Conservation (phyloP, 2,113 vertebrate species). For the Campylomormyrus numenius region DNA sequence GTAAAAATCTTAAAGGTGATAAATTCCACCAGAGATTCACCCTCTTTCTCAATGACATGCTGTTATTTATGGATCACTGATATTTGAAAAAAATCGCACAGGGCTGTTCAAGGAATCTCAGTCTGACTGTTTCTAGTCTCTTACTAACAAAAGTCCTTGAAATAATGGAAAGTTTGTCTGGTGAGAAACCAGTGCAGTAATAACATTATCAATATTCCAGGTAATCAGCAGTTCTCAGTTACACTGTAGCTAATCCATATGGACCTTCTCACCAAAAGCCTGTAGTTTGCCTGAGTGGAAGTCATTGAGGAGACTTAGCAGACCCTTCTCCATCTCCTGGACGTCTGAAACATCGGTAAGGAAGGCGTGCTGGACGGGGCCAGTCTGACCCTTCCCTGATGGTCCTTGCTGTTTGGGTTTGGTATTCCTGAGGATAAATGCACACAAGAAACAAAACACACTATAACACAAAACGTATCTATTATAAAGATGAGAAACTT, state of each 20-base stretch:
- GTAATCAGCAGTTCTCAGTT: background rate
- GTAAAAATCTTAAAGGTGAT: background rate
- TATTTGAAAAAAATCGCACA: background rate
- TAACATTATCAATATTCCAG: background rate
- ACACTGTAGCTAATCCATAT: background rate
- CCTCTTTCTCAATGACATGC: background rate
- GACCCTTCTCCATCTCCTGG: constrained; percentile 95
- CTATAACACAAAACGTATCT: background rate
- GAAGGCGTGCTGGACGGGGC: constrained; percentile 85
- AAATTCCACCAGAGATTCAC: background rate
- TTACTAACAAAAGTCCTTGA: background rate
- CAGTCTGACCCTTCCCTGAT: constrained; percentile 68
- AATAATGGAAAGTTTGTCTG: background rate
- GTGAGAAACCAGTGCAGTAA: background rate
- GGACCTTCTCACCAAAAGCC: constrained; percentile 74
- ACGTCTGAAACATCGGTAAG: constrained; percentile 96
- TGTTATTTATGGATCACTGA: background rate
- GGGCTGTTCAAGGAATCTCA: background rate
- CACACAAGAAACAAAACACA: background rate
- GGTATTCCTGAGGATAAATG: constrained; percentile 53
- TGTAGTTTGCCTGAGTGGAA: constrained; percentile 97
- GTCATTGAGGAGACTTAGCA: constrained; percentile 91
- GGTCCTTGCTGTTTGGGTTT: constrained; percentile 69
- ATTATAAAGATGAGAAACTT: background rate
- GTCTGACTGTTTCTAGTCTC: background rate